Conservation (phyloP, 2,888 invertebrate genomes). For the Timema cristinae region DNA sequence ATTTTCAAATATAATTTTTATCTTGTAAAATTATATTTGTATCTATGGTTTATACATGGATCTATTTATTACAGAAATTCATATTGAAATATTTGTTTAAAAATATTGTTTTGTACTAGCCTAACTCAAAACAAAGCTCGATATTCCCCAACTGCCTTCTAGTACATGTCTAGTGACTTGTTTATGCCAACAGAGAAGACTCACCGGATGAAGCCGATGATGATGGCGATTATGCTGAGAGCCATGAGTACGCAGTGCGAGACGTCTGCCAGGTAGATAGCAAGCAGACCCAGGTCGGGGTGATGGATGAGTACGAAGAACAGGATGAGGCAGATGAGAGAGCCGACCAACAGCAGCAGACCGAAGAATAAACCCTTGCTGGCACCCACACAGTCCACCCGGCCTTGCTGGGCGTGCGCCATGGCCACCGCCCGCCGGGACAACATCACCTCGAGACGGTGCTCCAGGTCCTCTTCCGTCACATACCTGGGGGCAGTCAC, state of each 20-base stretch:
- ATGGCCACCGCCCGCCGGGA: conserved; percentile 81
- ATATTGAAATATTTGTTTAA: no score
- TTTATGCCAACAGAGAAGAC: conserved; percentile 30
- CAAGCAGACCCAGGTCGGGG: conserved; percentile 74
- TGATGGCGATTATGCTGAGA: conserved; percentile 82
- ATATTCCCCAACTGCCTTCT: no score
- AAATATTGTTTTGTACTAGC: no score
- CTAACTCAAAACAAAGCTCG: no score
- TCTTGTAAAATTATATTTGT: no score
- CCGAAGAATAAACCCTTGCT: conserved; percentile 92
- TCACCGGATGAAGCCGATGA: conserved; percentile 86
- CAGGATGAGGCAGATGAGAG: conserved; percentile 87
- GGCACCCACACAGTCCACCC: conserved; percentile 92
- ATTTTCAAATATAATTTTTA: no score
- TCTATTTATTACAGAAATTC: no score
- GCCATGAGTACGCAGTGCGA: conserved; percentile 86
- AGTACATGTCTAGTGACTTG: not conserved
- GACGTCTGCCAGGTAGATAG: conserved; percentile 86
- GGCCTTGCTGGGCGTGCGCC: conserved; percentile 76
- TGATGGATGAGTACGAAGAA: conserved; percentile 93
- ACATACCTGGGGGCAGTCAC: conserved; percentile 49
- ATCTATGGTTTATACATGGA: no score
- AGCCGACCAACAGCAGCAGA: conserved; percentile 80
- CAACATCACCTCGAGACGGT: conserved; percentile 81
- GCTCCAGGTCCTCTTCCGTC: conserved; percentile 80